Evolutionary conservation across 2,113 vertebrate species (phyloP), one percentile per base, ranked within the genome.

Genomic region (Labrus mixtus): DNA sequence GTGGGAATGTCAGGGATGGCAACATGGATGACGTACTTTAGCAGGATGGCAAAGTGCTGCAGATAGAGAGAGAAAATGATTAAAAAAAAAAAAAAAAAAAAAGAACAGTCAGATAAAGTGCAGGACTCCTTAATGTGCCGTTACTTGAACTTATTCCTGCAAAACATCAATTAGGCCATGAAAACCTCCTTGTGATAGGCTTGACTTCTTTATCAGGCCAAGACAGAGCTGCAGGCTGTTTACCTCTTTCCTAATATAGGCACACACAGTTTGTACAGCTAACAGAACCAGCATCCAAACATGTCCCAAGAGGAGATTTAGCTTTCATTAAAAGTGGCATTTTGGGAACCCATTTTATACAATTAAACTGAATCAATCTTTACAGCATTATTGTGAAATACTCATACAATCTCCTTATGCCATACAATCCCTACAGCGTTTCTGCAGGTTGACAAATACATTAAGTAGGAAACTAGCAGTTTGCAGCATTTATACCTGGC

Each of bases 11-110:
- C 96, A 0, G 97, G 98, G 78, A 99, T 96, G 70, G 96, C 95
- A 69, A 96, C 95, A 10, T 99, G 96, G 92, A 99, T 98, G 73
- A 99, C 17, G 82, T 98, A 99, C 90, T 98, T 99, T 71, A 99
- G 91, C 13, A 98, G 90, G 69, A 99, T 89, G 3, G 96, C 97
- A 22, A 98, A 96, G 90, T 99, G 97, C 98, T 99, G 90, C 0
- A 71, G 69, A 69, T 1, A 62, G 45, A 85, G 57, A 68, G 13
- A 41, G 25, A 45, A 23, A 69, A n/a, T n/a, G n/a, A n/a, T n/a
- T n/a, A 22, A 23, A 63, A 23, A 69, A 0, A 0, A 9, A 13
- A 22, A 13, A 13, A 68, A 1, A 59, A 53, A 51, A 15, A 2
- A 54, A 17, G 64, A 51, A 11, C 5, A 41, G 46, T 73, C 17